Percentiles rank a stretch among this genome's conserved stretches.
Evolutionary conservation across 2,797 vertebrate species (phyloP).

Genomic region (Chelmon rostratus): DNA sequence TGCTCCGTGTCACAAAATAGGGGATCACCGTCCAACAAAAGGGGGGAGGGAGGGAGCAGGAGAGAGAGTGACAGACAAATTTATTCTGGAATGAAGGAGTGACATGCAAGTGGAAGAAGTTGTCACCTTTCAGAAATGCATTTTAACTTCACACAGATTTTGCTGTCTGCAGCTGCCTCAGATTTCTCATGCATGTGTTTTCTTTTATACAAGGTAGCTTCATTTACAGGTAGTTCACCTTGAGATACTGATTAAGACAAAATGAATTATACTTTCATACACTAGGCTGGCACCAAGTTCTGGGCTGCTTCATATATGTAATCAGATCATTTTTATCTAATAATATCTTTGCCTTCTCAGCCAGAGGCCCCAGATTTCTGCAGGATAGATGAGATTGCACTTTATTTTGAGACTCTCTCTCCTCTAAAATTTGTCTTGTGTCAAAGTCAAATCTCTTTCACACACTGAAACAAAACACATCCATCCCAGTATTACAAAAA

Average conservation of each 20-base stretch:
- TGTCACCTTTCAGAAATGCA: constrained; percentile 67
- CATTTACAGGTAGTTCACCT: constrained; percentile 6
- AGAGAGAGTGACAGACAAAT: constrained; percentile 69
- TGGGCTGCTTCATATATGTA: neutral
- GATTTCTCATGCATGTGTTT: constrained; percentile 31
- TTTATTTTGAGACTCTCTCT: neutral
- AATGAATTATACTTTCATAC: constrained; percentile 9
- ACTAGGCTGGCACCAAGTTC: neutral
- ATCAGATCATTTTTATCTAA: neutral
- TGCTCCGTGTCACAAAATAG: constrained; percentile 67
- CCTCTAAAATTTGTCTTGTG: neutral
- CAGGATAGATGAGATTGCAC: neutral
- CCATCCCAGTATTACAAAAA: neutral
- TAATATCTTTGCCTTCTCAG: neutral
- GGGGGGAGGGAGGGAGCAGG: constrained; percentile 13
- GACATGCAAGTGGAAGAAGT: constrained; percentile 59
- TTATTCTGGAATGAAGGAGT: constrained; percentile 67
- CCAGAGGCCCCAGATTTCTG: neutral
- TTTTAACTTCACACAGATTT: constrained; percentile 52
- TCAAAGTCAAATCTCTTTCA: neutral
- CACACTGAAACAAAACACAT: neutral
- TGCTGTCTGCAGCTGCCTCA: constrained; percentile 15
- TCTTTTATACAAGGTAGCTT: constrained; percentile 15
- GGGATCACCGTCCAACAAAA: constrained; percentile 73
- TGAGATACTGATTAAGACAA: constrained; percentile 32